These are phyloP conservation scores for Agrilus biguttatus DNA, from an alignment of 2,888 invertebrate species.

Conservation along the genomic window DNA sequence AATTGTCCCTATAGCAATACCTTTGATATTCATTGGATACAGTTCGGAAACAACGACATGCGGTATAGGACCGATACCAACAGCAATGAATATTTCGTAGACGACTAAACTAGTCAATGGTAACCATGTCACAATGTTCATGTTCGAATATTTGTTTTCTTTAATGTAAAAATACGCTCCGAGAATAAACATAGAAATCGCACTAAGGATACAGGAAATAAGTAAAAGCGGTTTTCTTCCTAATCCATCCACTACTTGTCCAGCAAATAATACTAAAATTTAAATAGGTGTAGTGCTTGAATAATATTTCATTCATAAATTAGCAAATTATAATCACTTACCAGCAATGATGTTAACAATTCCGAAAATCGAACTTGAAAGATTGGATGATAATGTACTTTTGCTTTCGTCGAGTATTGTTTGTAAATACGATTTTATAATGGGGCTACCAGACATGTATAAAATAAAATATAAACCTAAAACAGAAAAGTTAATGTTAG, in stretches of 20 bases:
- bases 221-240: slow-evolving; percentile 40
- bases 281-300: too few species aligned
- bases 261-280: slow-evolving; percentile 7
- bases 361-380: slow-evolving; percentile 44
- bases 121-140: slow-evolving; percentile 32
- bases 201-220: slow-evolving; percentile 38
- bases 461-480: slow-evolving; percentile 41
- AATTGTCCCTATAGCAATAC: slow-evolving; percentile 40
- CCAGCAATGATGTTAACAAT: slow-evolving; percentile 41
- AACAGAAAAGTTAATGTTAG: slow-evolving; percentile 33
- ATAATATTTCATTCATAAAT: too few species aligned
- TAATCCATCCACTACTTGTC: slow-evolving; percentile 37
- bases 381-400: slow-evolving; percentile 35
- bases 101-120: slow-evolving; percentile 39
- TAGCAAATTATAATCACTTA: slow-evolving; percentile 14
- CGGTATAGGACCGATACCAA: slow-evolving; percentile 43
- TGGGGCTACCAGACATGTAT: slow-evolving; percentile 43
- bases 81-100: slow-evolving; percentile 41
- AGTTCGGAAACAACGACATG: slow-evolving; percentile 48
- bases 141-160: slow-evolving; percentile 25
- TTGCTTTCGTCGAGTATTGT: slow-evolving; percentile 41
- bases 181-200: slow-evolving; percentile 34
- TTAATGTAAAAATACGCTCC: slow-evolving; percentile 40
- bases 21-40: slow-evolving; percentile 47
- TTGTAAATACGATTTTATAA: slow-evolving; percentile 46